phyloP scores from a whole-genome alignment of 2,797 vertebrate genomes.

The Crypturellus tataupa region DNA sequence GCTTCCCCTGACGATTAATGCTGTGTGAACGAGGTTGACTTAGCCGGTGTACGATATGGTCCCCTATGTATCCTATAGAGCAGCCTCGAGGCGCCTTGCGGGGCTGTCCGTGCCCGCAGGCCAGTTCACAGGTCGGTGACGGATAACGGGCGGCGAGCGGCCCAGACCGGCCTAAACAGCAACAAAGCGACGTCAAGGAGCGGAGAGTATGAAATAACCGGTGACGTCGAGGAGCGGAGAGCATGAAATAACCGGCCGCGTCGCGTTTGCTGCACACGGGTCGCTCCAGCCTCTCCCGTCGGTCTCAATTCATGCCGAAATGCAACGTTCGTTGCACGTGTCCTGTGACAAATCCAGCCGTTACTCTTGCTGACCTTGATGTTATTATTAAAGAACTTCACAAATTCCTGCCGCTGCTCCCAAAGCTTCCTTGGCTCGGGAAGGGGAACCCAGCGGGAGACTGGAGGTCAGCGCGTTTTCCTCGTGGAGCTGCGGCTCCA shows the following conservation, averaged over 20 bases:
- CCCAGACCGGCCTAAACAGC: too few relatives aligned
- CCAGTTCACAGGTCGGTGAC: background rate
- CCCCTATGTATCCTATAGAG: constrained; percentile 25
- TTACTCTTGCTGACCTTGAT: constrained; percentile 62
- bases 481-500: background rate
- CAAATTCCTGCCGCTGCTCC: background rate
- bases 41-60: constrained; percentile 35
- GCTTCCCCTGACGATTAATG: constrained; percentile 45
- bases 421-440: background rate
- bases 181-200: too few relatives aligned
- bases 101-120: background rate
- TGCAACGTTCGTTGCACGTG: constrained; percentile 57
- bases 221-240: too few relatives aligned
- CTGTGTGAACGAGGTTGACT: constrained; percentile 79
- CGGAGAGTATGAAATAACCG: too few relatives aligned
- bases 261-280: too few relatives aligned
- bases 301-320: too few relatives aligned
- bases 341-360: constrained; percentile 60
- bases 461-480: background rate
- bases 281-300: too few relatives aligned
- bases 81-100: background rate
- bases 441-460: background rate
- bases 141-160: too few relatives aligned
- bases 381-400: constrained; percentile 74
- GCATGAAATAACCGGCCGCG: too few relatives aligned